Conservation (phyloP, 2,888 invertebrate species). For the Craniophora ligustri region DNA sequence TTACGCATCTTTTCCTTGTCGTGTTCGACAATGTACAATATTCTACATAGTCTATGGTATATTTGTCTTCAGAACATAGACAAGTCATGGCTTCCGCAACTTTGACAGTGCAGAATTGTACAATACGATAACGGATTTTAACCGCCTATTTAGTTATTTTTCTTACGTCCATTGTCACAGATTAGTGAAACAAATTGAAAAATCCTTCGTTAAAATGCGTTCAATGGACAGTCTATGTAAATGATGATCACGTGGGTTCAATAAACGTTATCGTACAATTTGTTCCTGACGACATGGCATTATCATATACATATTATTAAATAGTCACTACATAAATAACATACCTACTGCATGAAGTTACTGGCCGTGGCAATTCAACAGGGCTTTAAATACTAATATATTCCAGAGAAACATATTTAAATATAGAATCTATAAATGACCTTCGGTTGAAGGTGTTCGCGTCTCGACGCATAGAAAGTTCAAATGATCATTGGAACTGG, state of each 20-base stretch:
- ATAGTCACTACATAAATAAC: neutral
- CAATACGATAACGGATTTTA: slow-evolving; percentile 8
- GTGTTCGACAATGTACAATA: slow-evolving; percentile 5
- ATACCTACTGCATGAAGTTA: neutral
- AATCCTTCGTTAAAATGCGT: slow-evolving; percentile 23
- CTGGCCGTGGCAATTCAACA: neutral
- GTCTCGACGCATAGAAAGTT: slow-evolving; percentile 47
- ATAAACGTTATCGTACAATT: slow-evolving; percentile 3
- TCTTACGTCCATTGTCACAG: slow-evolving; percentile 27
- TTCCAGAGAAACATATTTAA: slow-evolving; percentile 10
- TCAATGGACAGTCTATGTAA: slow-evolving; percentile 7
- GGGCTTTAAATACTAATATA: neutral
- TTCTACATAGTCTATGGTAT: neutral
- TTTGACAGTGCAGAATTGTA: slow-evolving; percentile 11
- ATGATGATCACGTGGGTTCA: slow-evolving; percentile 11
- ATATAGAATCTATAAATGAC: slow-evolving; percentile 44
- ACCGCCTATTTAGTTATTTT: slow-evolving; percentile 25
- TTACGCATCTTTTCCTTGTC: slow-evolving; percentile 28
- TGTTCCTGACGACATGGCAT: neutral
- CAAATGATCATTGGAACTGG: slow-evolving; percentile 45
- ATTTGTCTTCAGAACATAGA: slow-evolving; percentile 1
- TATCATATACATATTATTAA: neutral
- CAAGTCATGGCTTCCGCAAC: slow-evolving; percentile 29
- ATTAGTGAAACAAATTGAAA: slow-evolving; percentile 35
- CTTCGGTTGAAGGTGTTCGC: slow-evolving; percentile 46